These are phyloP conservation scores for Camarhynchus parvulus DNA, from an alignment of 2,113 vertebrate species.

Conservation along the genomic window DNA sequence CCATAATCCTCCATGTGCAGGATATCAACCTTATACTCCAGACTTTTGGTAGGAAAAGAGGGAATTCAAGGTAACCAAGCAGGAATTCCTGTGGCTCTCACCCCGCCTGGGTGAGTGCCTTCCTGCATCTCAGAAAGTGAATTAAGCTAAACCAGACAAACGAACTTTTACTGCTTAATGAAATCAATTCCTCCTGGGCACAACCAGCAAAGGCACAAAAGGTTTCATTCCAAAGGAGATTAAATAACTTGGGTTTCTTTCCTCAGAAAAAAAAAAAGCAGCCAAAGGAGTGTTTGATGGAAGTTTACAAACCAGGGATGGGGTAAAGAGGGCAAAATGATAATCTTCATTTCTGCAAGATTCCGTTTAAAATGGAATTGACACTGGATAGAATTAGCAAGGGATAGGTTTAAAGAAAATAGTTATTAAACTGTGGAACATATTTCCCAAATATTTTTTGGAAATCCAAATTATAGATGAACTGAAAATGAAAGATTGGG, in stretches of 20 bases:
- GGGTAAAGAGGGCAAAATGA: not conserved
- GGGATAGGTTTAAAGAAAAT: not conserved
- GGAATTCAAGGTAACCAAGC: not conserved
- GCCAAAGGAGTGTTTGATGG: not conserved
- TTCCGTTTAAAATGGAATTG: not conserved
- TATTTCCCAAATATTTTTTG: not conserved
- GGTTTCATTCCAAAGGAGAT: not conserved
- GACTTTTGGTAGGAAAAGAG: not conserved
- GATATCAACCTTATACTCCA: not conserved
- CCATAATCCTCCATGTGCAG: no score
- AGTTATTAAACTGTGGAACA: not conserved
- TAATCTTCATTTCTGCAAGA: not conserved
- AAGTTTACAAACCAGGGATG: not conserved
- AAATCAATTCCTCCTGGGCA: not conserved
- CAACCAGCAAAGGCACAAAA: not conserved
- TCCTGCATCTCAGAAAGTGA: not conserved
- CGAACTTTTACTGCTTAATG: not conserved
- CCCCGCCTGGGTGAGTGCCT: not conserved
- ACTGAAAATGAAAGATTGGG: not conserved
- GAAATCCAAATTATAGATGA: not conserved
- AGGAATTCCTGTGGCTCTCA: not conserved
- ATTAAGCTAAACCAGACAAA: slow-evolving; percentile 9
- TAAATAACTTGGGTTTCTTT: not conserved
- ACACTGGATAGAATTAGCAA: not conserved
- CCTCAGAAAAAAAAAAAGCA: not conserved